These are phyloP conservation scores for Caenorhabditis macrosperma DNA, from an alignment of 2,888 invertebrate genomes.

Conservation along the genomic window DNA sequence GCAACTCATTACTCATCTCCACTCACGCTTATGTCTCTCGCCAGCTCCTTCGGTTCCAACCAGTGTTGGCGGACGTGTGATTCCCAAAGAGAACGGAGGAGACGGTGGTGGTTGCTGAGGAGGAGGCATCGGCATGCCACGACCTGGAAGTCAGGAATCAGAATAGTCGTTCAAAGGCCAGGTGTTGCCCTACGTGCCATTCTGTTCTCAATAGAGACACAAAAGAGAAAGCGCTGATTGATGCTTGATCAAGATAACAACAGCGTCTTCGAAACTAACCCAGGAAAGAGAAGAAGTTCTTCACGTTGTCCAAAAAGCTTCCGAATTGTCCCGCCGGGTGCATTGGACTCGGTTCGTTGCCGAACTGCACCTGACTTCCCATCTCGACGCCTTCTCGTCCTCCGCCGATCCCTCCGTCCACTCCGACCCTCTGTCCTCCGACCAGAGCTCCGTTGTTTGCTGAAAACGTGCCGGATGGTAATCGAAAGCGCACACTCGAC, in stretches of 20 bases:
- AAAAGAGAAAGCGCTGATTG: neutral
- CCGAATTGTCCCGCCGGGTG: constrained; percentile 67
- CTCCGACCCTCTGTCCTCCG: constrained; percentile 70
- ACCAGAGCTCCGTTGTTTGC: constrained; percentile 71
- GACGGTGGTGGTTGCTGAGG: constrained; percentile 47
- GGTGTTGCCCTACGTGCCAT: constrained; percentile 23
- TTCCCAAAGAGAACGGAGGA: constrained; percentile 44
- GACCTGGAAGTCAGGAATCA: constrained; percentile 9
- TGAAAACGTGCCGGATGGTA: no score
- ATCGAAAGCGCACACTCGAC: no score
- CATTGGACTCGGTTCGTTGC: constrained; percentile 56
- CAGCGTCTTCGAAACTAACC: constrained; percentile 27
- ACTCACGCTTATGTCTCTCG: constrained; percentile 39
- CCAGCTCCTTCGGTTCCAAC: constrained; percentile 49
- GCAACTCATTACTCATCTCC: neutral
- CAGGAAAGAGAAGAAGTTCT: constrained; percentile 61
- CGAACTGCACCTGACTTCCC: constrained; percentile 64
- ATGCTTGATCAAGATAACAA: constrained; percentile 41
- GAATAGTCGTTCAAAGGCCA: constrained; percentile 34
- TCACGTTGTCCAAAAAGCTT: constrained; percentile 64
- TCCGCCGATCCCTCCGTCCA: constrained; percentile 61
- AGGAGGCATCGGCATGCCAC: constrained; percentile 61
- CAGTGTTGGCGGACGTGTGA: constrained; percentile 39
- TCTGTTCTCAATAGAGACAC: neutral
- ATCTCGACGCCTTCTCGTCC: constrained; percentile 61